Conservation (phyloP, 2,888 invertebrate species). For the Clistopyga incitator region DNA sequence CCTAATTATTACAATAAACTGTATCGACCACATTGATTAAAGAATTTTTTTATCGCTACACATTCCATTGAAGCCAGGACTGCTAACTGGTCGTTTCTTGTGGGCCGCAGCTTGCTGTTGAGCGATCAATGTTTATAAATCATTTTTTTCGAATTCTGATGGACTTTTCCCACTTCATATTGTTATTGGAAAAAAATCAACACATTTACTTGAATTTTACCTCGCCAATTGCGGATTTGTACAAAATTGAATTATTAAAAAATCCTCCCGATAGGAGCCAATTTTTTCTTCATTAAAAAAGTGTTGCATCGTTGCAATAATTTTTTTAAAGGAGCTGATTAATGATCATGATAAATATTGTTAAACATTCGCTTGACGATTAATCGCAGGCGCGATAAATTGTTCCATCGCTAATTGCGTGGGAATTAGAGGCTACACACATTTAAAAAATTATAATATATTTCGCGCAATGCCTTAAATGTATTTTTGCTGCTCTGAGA, state of each 20-base stretch:
- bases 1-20: conserved; percentile 50
- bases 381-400: neutral
- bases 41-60: conserved; percentile 63
- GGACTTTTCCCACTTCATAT: too few relatives aligned
- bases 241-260: neutral
- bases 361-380: neutral
- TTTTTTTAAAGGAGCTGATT: neutral
- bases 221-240: neutral
- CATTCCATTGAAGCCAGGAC: conserved; percentile 79
- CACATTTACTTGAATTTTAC: too few relatives aligned
- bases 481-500: conserved; percentile 32
- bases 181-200: too few relatives aligned
- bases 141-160: neutral
- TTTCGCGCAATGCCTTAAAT: conserved; percentile 40
- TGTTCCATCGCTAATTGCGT: neutral
- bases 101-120: conserved; percentile 54
- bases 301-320: neutral
- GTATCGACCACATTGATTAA: conserved; percentile 54
- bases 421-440: neutral
- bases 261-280: too few relatives aligned
- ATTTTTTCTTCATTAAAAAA: conserved; percentile 3
- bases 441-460: conserved; percentile 3
- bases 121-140: conserved; percentile 23
- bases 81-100: conserved; percentile 74
- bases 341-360: conserved; percentile 5